Base-by-base conservation (phyloP, 2,888 invertebrate species). In the Drosophila dives region DNA sequence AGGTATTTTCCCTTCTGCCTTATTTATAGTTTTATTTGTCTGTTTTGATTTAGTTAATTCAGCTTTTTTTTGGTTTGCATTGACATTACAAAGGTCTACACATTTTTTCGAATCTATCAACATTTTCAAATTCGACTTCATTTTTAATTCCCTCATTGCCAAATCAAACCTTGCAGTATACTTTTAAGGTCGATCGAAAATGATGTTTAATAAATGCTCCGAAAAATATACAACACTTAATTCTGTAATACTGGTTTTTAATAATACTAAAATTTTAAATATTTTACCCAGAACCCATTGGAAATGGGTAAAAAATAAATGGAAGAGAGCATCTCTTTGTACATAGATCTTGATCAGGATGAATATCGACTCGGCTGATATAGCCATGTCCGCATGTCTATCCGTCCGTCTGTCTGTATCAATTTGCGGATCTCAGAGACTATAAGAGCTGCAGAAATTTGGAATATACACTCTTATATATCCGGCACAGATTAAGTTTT, bases 221-320 rank as follows among this genome's bases (percentile, higher is more conserved):
- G 15, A 38, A 70, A 53, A 51, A 29, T 75, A 64, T 61, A 38
- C 74, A 54, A 45, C 56, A 38, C 33, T 38, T 11, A 54, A 26
- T 42, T 50, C n/a, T 3, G 29, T 0, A 7, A 53, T 42, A 42
- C 1, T 17, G 10, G 33, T 32, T n/a, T 7, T 5, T 4, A 32
- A 42, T 29, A 17, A 29, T 15, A 17, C 54, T 12, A 20, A 42
- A n/a, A 29, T 29, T 0, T 6, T 26, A 5, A 29, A 26, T 26
- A 26, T 26, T 26, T 4, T 29, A 29, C 29, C 5, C 29, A 29
- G 29, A 29, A 26, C 26, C 26, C 26, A 26, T 29, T 29, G 29
- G 29, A 4, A 29, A 29, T 29, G 29, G 29, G 29, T 6, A 5
- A 29, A 29, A 29, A 29, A 29, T 4, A 23, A 23, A 23, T 29